phyloP scores from a whole-genome alignment of 2,113 vertebrate species.

The Apodemus sylvaticus region DNA sequence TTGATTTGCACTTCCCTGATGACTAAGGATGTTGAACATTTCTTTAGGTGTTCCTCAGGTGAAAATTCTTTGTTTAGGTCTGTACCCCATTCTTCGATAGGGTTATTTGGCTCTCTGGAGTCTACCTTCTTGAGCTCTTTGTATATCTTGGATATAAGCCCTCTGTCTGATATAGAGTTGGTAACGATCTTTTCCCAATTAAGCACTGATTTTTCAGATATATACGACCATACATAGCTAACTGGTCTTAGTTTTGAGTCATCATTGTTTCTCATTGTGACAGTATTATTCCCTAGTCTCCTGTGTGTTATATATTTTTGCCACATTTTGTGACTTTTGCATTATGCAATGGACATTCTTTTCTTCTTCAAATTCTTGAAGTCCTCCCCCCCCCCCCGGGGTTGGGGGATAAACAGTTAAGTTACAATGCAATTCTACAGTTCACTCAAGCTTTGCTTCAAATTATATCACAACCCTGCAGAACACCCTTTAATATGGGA shows the following conservation, averaged over 20 bases:
- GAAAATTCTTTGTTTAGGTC: too few species aligned
- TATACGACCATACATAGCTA: neutral
- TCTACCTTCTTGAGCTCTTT: too few species aligned
- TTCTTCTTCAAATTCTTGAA: slow-evolving; percentile 20
- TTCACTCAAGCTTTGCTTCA: neutral
- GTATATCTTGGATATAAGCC: too few species aligned
- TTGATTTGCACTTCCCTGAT: too few species aligned
- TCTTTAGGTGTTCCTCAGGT: too few species aligned
- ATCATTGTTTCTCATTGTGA: neutral
- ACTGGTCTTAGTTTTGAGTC: neutral
- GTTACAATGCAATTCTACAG: neutral
- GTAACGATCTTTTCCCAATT: too few species aligned
- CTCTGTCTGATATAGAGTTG: too few species aligned
- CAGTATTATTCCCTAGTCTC: neutral
- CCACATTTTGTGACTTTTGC: neutral
- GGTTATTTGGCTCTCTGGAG: too few species aligned
- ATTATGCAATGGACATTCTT: neutral
- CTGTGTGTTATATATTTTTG: neutral
- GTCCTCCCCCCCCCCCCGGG: neutral
- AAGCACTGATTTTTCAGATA: neutral
- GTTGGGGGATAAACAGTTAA: neutral
- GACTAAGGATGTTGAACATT: too few species aligned
- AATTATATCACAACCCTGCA: neutral
- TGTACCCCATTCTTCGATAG: too few species aligned
- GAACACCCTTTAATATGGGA: neutral